phyloP scores from a whole-genome alignment of 92 coral and sea anemone genomes.

The Phenganax marumi region DNA sequence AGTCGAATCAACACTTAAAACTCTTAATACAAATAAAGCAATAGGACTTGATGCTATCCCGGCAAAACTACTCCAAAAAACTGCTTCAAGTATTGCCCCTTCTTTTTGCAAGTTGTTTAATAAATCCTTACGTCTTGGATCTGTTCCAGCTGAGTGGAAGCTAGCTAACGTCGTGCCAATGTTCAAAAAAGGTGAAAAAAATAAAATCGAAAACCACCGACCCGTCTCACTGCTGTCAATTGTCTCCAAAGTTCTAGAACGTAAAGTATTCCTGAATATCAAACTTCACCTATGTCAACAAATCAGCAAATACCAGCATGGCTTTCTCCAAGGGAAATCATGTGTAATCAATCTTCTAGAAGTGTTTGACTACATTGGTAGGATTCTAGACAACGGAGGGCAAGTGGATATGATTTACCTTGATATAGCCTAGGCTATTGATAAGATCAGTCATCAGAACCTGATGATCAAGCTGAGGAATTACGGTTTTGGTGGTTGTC shows the following conservation, averaged over 20 bases:
- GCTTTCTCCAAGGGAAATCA: no score
- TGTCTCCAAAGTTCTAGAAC: neutral
- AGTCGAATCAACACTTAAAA: no score
- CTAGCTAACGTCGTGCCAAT: neutral
- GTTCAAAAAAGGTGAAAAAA: no score
- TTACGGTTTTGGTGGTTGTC: no score
- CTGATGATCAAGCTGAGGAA: no score
- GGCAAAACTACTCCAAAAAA: neutral
- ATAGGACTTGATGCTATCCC: neutral
- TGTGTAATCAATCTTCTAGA: no score
- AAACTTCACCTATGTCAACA: neutral
- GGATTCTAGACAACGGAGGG: no score
- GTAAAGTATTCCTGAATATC: neutral
- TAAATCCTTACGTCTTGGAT: neutral
- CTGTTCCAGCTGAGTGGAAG: neutral
- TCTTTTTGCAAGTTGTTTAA: neutral
- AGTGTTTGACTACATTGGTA: no score
- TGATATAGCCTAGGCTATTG: slow-evolving; percentile 52
- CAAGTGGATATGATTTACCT: slow-evolving; percentile 44
- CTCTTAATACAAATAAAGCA: no score
- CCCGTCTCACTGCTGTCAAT: neutral
- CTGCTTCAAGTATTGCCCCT: neutral
- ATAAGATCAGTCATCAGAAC: no score
- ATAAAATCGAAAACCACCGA: neutral
- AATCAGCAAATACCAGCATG: neutral